Base-by-base conservation (phyloP, 2,888 invertebrate genomes). In the Rotaria magnacalcarata region DNA sequence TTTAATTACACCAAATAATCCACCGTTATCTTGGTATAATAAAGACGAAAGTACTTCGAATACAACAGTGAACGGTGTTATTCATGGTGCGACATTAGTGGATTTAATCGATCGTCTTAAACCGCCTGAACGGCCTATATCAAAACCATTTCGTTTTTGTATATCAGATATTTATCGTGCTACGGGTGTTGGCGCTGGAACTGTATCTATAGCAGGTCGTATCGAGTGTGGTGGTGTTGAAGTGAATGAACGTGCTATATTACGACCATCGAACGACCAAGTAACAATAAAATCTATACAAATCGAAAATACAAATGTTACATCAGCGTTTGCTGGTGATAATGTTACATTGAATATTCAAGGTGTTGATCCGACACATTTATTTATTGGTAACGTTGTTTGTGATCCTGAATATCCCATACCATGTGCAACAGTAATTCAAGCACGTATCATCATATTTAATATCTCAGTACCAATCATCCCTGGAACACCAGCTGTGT, bases 141-240 rank as follows among this genome's bases (percentile, higher is more conserved):
- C 94, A 27, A 96, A 95, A 90, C 96, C 98, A 2, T 94, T 98
- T 87, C 93, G 99, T 43, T 93, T 96, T 92, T 95, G 95, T n/a
- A 93, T 99, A 0, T 95, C 95, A 90, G 99, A 99, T 92, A 94
- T 98, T 87, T 97, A 94, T 91, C 98, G 97, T 92, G 95, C 96
- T 5, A 67, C 67, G 0, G 89, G 90, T 87, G 85, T 87, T 21
- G 95, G 95, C n/a, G 95, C 95, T n/a, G 95, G 95, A 0, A 67
- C 67, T 67, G 94, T 96, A 89, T 95, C 95, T 91, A 94, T 97
- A 11, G 94, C 95, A 0, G 98, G 97, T 0, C 94, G 95, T 58
- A 93, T 99, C 86, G 97, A 97, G 92, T 95, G 96, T 56, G 99
- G 99, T 10, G 93, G 94, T 89, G 92, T 97, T 11, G 94, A 94